Base-by-base conservation (phyloP, 2,888 invertebrate species). In the Toxonevra muliebris region DNA sequence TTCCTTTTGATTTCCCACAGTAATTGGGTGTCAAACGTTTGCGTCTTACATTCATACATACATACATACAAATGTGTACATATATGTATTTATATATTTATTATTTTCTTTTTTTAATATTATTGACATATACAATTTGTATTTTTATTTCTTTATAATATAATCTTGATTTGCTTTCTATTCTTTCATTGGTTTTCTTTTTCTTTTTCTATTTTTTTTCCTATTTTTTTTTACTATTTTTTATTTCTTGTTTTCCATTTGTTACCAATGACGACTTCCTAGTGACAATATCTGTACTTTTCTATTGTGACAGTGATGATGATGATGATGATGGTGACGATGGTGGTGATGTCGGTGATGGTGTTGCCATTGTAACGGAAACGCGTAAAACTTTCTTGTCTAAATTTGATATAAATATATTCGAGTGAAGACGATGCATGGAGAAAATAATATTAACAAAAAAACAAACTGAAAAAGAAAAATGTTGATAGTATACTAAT, bases 1-100 rank as follows among this genome's bases (percentile, higher is more conserved):
- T 63, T 62, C 55, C 55, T 61, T 68, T 59, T 68, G 53, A 59
- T 54, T 63, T 68, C 55, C 62, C 62, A 20, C 30, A 54, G 63
- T 68, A 63, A 68, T 68, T 68, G 63, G 67, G 59, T 63, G 67
- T 68, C 63, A 68, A 68, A 68, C 52, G 50, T 63, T 61, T 17
- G 53, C 15, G 19, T 53, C 11, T 53, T n/a, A 9, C 19, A 53
- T n/a, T 9, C 19, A 11, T 11, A 48, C 11, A n/a, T 5, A 48
- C 48, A 15, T 7, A 15, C 0, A 5, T 5, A 15, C 10, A n/a
- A 5, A 48, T n/a, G 8, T 48, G 48, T 48, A 48, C 8, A n/a
- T 48, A 8, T 12, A 10, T 43, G 9, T 43, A 43, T 43, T 43
- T 43, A 9, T 43, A 43, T 10, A 10, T 43, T 43, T 43, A 43